Evolutionary conservation across 1,140 invertebrate genomes (phyloP), one percentile per base, ranked within the genome.

Genomic region (Caenorhabditis brenneri): DNA sequence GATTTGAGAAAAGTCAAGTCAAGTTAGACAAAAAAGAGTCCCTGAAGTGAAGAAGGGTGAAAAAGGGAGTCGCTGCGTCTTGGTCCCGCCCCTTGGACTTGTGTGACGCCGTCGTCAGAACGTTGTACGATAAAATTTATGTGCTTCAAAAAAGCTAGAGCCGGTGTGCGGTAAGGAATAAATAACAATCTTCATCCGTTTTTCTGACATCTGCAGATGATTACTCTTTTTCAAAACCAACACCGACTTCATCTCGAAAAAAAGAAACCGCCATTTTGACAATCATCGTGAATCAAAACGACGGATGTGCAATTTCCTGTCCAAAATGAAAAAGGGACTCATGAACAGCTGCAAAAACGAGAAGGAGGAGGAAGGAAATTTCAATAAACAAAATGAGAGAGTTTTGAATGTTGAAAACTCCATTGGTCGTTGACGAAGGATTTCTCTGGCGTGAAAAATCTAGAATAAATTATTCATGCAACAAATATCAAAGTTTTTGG

Each of bases 71-170:
- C 24, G 22, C 22, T 12, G n/a, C 19, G 1, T 42, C n/a, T 15
- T 7, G 9, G 33, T 46, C 15, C n/a, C n/a, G 33, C 33, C 33
- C 36, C 15, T 16, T 36, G 3, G 7, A 16, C 15, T 33, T 33
- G 4, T 36, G 29, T 19, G 16, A 65, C 15, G 31, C 39, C 39
- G n/a, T 1, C 58, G 51, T 55, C 24, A 65, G 58, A 65, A 65
- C 36, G 29, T 19, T 74, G n/a, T 74, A 74, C 36, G n/a, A 74
- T 74, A 65, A 36, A 74, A 74, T 42, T 74, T 74, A 74, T 74
- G 65, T 33, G 36, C 36, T 33, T 42, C 36, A 27, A 24, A 74
- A 42, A n/a, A 42, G 39, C 39, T 12, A 12, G 39, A 42, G 39
- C 49, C 49, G 49, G 49, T 51, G 49, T 51, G 16, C 49, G 16